Evolutionary conservation across 2,113 vertebrate genomes (phyloP).

Genomic region (Isurus oxyrinchus): DNA sequence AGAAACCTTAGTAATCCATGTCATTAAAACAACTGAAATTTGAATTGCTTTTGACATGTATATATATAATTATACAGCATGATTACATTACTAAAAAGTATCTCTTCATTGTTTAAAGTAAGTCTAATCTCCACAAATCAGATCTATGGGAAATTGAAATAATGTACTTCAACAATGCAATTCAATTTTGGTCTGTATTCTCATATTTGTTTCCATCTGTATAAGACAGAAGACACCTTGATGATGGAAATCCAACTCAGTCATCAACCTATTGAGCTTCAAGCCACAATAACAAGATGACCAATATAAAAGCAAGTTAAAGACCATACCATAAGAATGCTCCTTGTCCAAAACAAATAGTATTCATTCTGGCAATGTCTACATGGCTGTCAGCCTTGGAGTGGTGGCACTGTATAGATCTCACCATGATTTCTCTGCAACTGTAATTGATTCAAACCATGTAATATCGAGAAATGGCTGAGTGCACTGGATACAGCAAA

Average conservation of each 20-base stretch:
- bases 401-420: background rate
- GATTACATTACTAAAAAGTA: background rate
- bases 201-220: background rate
- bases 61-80: background rate
- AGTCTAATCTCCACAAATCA: background rate
- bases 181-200: background rate
- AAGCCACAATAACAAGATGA: background rate
- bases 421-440: too few species aligned
- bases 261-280: background rate
- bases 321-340: background rate
- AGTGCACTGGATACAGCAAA: too few species aligned
- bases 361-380: background rate
- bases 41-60: background rate
- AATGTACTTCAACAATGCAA: background rate
- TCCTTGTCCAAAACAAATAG: background rate
- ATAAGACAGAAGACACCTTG: background rate
- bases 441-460: too few species aligned
- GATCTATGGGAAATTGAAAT: background rate
- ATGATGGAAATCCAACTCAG: background rate
- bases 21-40: background rate
- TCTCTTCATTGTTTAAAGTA: background rate
- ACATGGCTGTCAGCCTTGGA: background rate
- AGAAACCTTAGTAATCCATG: background rate
- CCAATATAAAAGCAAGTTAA: background rate
- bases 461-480: too few species aligned